Percentiles rank a stretch among this genome's conserved stretches.
phyloP scores from a whole-genome alignment of 2,113 vertebrate genomes.

The Columba livia region DNA sequence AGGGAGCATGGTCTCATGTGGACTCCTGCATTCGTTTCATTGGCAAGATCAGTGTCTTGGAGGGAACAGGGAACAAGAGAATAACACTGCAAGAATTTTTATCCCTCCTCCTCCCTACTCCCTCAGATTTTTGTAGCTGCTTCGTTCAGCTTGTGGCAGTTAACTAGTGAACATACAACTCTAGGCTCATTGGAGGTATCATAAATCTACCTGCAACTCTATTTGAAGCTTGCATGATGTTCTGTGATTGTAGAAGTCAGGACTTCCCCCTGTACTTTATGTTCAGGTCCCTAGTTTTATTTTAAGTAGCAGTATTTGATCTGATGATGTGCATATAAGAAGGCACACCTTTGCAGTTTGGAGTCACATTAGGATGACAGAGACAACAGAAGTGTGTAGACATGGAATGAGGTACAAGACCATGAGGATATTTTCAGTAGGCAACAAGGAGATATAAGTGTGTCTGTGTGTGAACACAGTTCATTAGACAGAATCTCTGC shows the following conservation, averaged over 20 bases:
- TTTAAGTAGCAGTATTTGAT: background rate
- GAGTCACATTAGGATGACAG: background rate
- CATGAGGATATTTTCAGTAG: background rate
- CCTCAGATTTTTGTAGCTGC: background rate
- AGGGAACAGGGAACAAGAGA: background rate
- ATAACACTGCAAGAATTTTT: background rate
- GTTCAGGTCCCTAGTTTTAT: background rate
- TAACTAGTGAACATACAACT: background rate
- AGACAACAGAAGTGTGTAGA: background rate
- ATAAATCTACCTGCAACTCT: background rate
- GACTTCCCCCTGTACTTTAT: background rate
- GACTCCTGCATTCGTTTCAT: background rate
- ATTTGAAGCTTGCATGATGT: background rate
- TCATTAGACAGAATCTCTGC: background rate
- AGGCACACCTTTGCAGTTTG: background rate
- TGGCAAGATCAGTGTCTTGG: background rate
- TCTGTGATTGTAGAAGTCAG: background rate
- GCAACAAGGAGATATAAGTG: background rate
- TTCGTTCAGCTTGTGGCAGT: background rate
- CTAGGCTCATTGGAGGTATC: background rate
- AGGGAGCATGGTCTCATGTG: accelerated
- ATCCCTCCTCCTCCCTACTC: background rate
- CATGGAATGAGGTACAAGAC: background rate
- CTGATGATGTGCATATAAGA: background rate
- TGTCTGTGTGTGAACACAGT: background rate